A percentile compares a stretch with the other conserved stretches of the same genome.
These are phyloP conservation scores for Bimastos eiseni DNA, from an alignment of 2,888 invertebrate species.

Conservation along the genomic window DNA sequence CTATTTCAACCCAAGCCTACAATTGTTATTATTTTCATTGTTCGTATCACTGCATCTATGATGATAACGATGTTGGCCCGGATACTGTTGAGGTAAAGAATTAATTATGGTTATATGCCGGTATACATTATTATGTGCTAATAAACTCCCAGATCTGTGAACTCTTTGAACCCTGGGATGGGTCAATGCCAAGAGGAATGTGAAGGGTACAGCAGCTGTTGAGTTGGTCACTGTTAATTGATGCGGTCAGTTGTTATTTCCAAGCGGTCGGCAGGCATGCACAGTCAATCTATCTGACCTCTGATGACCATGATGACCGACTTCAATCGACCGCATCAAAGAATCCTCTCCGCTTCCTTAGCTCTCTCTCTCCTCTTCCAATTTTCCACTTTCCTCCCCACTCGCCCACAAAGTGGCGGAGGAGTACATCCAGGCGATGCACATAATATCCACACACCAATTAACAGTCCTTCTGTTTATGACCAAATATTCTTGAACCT, in stretches of 20 bases:
- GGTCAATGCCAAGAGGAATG: background rate
- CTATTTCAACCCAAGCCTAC: too few species aligned
- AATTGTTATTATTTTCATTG: background rate
- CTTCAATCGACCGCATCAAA: background rate
- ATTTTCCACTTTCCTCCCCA: background rate
- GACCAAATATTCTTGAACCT: background rate
- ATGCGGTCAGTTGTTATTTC: conserved; percentile 9
- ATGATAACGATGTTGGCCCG: background rate
- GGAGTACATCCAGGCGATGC: background rate
- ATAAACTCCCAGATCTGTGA: background rate
- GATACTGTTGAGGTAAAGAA: background rate
- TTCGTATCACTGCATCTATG: background rate
- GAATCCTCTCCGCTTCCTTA: background rate
- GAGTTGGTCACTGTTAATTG: background rate
- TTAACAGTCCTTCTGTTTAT: background rate
- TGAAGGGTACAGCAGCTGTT: background rate
- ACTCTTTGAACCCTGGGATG: background rate
- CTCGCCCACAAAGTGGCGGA: background rate
- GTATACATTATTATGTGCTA: background rate
- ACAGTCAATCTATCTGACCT: background rate
- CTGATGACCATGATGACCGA: background rate
- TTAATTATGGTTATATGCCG: background rate
- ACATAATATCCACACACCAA: background rate
- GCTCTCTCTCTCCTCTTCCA: background rate
- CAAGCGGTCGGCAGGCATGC: background rate